Conservation (phyloP, 2,113 vertebrate species). For the Saimiri boliviensis region DNA sequence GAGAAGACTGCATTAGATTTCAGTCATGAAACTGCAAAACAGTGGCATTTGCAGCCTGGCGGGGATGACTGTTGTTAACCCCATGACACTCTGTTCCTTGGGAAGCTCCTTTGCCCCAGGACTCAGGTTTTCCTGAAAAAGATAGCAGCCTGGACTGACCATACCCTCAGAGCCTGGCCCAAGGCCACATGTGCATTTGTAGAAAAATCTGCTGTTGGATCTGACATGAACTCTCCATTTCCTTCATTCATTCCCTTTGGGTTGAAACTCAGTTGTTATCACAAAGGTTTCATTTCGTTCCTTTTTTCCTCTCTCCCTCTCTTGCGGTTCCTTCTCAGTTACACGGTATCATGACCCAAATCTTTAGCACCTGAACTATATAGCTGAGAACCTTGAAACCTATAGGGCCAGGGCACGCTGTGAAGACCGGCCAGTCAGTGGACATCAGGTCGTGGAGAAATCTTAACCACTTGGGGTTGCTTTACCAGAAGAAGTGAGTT, state of each 20-base stretch:
- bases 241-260: slow-evolving; percentile 18
- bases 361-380: slow-evolving; percentile 69
- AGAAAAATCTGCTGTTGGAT: neutral
- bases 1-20: slow-evolving; percentile 60
- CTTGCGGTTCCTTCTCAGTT: slow-evolving; percentile 65
- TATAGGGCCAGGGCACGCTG: neutral
- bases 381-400: slow-evolving; percentile 49
- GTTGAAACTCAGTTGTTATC: slow-evolving; percentile 59
- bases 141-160: neutral
- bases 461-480: neutral
- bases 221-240: neutral
- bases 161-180: neutral
- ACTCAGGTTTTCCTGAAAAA: neutral
- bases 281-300: slow-evolving; percentile 51
- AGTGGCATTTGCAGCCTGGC: neutral
- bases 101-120: neutral
- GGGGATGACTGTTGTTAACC: neutral
- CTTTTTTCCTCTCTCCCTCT: neutral
- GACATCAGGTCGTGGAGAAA: slow-evolving; percentile 36
- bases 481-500: neutral
- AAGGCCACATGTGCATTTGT: neutral
- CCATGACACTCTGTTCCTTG: neutral
- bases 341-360: slow-evolving; percentile 72
- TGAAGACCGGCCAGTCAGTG: neutral
- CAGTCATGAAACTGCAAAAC: neutral